phyloP scores from a whole-genome alignment of 2,888 invertebrate species.

The Tetramorium bicarinatum region DNA sequence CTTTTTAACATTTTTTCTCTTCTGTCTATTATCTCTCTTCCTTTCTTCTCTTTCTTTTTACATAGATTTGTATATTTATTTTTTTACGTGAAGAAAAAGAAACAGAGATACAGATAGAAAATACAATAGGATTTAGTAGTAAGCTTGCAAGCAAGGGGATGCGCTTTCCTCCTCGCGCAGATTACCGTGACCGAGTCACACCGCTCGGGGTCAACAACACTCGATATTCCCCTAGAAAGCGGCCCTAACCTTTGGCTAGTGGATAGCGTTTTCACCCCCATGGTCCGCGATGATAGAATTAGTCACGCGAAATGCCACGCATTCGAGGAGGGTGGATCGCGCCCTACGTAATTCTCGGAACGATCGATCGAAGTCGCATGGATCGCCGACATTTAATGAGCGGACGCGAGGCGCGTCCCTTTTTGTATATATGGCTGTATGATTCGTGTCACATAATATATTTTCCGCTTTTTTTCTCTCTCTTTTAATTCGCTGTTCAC shows the following conservation, averaged over 20 bases:
- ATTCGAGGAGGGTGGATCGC: constrained; percentile 7
- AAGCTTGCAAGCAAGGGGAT: neutral
- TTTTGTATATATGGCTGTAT: constrained; percentile 68
- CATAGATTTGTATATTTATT: neutral
- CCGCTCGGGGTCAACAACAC: constrained; percentile 33
- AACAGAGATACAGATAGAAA: neutral
- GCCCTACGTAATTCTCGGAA: neutral
- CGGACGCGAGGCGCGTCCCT: neutral
- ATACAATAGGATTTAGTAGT: neutral
- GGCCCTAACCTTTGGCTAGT: constrained; percentile 27
- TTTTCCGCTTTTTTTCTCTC: neutral
- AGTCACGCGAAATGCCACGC: neutral
- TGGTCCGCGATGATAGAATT: neutral
- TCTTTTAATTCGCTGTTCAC: constrained; percentile 58
- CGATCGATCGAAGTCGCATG: constrained; percentile 21
- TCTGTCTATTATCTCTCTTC: neutral
- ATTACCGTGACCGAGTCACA: neutral
- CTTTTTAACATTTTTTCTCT: neutral
- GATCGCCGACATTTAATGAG: constrained; percentile 2
- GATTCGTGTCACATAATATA: constrained; percentile 31
- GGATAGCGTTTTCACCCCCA: neutral
- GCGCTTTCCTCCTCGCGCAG: neutral
- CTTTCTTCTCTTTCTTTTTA: neutral
- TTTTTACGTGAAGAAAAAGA: neutral
- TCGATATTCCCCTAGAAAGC: constrained; percentile 3